These are phyloP conservation scores for Addax nasomaculatus DNA, from an alignment of 2,113 vertebrate genomes.

Conservation along the genomic window DNA sequence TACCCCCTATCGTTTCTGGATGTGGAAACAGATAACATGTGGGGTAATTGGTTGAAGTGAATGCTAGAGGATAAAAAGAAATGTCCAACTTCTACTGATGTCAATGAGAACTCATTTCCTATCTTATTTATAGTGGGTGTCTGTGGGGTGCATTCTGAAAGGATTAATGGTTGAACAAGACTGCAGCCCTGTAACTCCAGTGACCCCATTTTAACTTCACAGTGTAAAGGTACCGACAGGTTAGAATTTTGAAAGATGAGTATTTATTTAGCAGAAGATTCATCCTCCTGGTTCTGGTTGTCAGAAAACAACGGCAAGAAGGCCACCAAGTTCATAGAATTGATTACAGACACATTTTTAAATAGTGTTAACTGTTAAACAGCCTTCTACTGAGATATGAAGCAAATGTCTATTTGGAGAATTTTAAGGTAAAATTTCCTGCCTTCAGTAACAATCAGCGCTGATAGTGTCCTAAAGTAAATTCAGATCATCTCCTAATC, in stretches of 20 bases:
- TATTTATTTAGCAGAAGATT: constrained; percentile 18
- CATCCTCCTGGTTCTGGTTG: not conserved
- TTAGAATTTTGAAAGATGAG: constrained; percentile 4
- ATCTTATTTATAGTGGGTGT: not conserved
- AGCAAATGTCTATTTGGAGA: not conserved
- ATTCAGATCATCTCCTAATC: not conserved
- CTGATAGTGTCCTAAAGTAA: not conserved
- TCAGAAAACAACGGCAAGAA: not conserved
- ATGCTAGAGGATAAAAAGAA: not conserved
- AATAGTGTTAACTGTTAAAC: constrained; percentile 12
- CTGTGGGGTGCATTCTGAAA: not conserved
- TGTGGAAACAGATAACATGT: not conserved
- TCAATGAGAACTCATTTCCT: not conserved
- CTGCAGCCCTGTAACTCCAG: not conserved
- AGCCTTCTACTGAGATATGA: not conserved
- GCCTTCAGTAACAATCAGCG: not conserved
- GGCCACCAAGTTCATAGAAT: not conserved
- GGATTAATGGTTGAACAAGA: not conserved
- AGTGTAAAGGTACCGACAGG: not conserved
- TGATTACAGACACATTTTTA: not conserved
- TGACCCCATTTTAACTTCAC: not conserved
- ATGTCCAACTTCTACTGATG: not conserved
- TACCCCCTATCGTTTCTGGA: not conserved
- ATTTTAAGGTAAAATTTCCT: constrained; percentile 26
- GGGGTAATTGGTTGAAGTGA: not conserved